Percentiles rank a stretch among this genome's conserved stretches.
phyloP scores from a whole-genome alignment of 2,888 invertebrate species.

The Hirtodrosophila trivittata region DNA sequence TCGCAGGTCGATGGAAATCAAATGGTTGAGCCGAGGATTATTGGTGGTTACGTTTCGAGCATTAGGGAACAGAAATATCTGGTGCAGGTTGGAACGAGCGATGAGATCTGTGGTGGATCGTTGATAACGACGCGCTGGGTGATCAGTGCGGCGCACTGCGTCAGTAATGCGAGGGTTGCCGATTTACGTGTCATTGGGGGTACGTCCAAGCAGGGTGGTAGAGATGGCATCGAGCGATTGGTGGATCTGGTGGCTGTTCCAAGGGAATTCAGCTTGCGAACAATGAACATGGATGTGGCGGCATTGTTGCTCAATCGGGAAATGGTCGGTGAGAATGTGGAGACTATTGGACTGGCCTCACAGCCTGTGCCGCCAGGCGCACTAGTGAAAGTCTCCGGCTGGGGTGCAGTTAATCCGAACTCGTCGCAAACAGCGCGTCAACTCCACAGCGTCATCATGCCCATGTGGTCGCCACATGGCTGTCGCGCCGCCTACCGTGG shows the following conservation, averaged over 20 bases:
- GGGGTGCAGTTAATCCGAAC: slow-evolving; percentile 49
- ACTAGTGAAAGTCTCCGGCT: slow-evolving; percentile 62
- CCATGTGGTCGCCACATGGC: slow-evolving; percentile 40
- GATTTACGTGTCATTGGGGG: slow-evolving; percentile 56
- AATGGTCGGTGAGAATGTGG: slow-evolving; percentile 60
- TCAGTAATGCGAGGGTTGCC: slow-evolving; percentile 22
- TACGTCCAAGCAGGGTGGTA: slow-evolving; percentile 45
- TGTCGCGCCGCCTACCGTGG: slow-evolving; percentile 49
- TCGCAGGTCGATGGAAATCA: background rate
- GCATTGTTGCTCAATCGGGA: slow-evolving; percentile 51
- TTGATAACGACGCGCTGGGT: slow-evolving; percentile 65
- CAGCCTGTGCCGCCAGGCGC: slow-evolving; percentile 47
- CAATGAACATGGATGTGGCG: slow-evolving; percentile 71
- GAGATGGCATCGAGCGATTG: slow-evolving; percentile 24
- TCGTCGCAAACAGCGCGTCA: slow-evolving; percentile 41
- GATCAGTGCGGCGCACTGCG: slow-evolving; percentile 73
- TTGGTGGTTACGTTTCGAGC: slow-evolving; percentile 50
- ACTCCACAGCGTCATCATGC: slow-evolving; percentile 58
- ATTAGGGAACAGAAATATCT: slow-evolving; percentile 60
- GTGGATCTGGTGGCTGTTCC: slow-evolving; percentile 47
- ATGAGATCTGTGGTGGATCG: slow-evolving; percentile 53
- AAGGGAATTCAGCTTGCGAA: slow-evolving; percentile 49
- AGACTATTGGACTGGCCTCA: slow-evolving; percentile 59
- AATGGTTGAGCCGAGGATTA: slow-evolving; percentile 52
- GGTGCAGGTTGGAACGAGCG: slow-evolving; percentile 49